Evolutionary conservation across 2,113 vertebrate genomes (phyloP), one percentile per base, ranked within the genome.

Genomic region (Pedionomus torquatus): DNA sequence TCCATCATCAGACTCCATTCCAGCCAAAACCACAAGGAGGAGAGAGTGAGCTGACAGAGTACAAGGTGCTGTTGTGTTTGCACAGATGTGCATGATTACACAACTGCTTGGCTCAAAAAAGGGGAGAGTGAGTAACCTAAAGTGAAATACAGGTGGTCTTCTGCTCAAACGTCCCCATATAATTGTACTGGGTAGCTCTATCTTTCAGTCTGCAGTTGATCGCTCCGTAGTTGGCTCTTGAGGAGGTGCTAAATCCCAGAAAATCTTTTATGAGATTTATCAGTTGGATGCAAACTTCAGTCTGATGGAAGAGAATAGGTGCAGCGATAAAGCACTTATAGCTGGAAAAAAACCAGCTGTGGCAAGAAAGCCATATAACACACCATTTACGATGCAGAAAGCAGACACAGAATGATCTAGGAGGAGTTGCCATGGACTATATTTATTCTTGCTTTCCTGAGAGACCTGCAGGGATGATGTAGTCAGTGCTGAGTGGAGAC

Each of bases 401-500:
- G 21, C 83, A 95, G 95, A 70, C 63, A n/a, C 35, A 86, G 52
- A 95, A 69, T 85, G 58, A 92, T 90, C 70, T n/a, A 85, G 79
- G 41, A 94, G 24, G 52, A 30, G 78, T 93, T 94, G 66, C 71
- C 41, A 92, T 83, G 92, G 63, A 33, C 63, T 92, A 0, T 83
- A 90, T 93, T 94, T 97, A 78, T 91, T 95, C 96, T 83, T 3
- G 1, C 79, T 92, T 94, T 94, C 88, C 69, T 91, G 54, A 92
- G 49, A 80, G 95, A 93, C 54, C 75, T 68, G 74, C 66, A 88
- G 58, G 71, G 66, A 92, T 90, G 85, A 90, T 76, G 70, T 90
- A 97, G 92, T 93, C 85, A 72, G 54, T 74, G 33, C 85, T 92
- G 90, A 95, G 82, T 83, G 83, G 63, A 95, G 93, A 93, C 49